Evolutionary conservation across 2,113 vertebrate genomes (phyloP).

Genomic region (Syngnathoides biaculeatus): DNA sequence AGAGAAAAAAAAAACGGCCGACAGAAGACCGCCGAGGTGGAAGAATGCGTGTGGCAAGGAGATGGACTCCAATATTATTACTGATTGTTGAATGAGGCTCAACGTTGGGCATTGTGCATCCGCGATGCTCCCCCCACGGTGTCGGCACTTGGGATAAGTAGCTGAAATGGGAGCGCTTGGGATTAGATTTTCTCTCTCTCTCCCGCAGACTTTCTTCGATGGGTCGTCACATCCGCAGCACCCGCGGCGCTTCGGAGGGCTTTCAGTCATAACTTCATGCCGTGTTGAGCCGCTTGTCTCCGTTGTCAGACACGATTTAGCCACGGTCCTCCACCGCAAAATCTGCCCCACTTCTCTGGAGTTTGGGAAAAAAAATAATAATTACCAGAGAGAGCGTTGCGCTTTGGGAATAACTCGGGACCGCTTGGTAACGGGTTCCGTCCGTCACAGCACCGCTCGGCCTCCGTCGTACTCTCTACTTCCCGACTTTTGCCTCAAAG

Average conservation of each 20-base stretch:
- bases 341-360: conserved; percentile 45
- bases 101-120: no score
- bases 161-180: conserved; percentile 31
- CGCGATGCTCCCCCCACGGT: conserved; percentile 16
- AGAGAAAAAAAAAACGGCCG: background rate
- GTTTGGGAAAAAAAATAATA: no score
- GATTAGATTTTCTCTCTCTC: conserved; percentile 24
- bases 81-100: no score
- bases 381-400: conserved; percentile 64
- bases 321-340: conserved; percentile 33
- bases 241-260: conserved; percentile 16
- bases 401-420: conserved; percentile 60
- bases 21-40: no score
- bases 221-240: background rate
- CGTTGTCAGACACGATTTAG: conserved; percentile 64
- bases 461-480: conserved; percentile 17
- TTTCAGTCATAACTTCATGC: conserved; percentile 35
- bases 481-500: background rate
- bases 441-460: conserved; percentile 48
- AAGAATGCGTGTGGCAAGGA: no score
- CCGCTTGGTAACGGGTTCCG: conserved; percentile 60
- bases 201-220: conserved; percentile 8
- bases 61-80: no score
- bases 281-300: conserved; percentile 43
- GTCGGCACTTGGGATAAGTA: conserved; percentile 40